phyloP scores from a whole-genome alignment of 2,113 vertebrate species.

The Sinocyclocheilus maitianheensis region DNA sequence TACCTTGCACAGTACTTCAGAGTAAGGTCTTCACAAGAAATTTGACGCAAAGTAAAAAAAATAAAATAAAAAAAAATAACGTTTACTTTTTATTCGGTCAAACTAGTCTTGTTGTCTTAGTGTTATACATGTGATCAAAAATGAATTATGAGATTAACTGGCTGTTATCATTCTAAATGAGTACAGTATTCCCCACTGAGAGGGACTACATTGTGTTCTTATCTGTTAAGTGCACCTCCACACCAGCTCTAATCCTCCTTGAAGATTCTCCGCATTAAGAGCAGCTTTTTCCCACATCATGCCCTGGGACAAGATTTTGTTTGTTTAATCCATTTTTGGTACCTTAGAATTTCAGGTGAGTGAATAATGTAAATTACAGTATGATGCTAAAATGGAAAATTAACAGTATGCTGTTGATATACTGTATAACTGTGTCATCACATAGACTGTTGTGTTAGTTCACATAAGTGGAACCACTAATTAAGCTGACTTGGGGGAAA shows the following conservation, averaged over 20 bases:
- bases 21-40: background rate
- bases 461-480: background rate
- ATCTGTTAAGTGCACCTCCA: conserved; percentile 24
- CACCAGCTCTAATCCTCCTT: conserved; percentile 28
- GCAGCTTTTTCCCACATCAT: conserved; percentile 10
- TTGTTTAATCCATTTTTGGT: background rate
- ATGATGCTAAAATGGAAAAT: too few relatives aligned
- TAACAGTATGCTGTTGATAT: background rate
- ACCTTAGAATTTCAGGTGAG: background rate
- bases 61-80: too few relatives aligned
- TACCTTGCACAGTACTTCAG: background rate
- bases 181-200: background rate
- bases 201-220: conserved; percentile 4
- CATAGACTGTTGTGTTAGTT: background rate
- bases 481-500: too few relatives aligned
- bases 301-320: conserved; percentile 25
- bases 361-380: background rate
- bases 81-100: background rate
- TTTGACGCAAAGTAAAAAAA: background rate
- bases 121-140: background rate
- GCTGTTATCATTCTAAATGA: conserved; percentile 3
- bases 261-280: conserved; percentile 1
- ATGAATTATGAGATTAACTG: background rate
- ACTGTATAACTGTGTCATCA: too few relatives aligned
- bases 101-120: background rate